Evolutionary conservation across 2,888 invertebrate species (phyloP).

Genomic region (Orthonevra nobilis): DNA sequence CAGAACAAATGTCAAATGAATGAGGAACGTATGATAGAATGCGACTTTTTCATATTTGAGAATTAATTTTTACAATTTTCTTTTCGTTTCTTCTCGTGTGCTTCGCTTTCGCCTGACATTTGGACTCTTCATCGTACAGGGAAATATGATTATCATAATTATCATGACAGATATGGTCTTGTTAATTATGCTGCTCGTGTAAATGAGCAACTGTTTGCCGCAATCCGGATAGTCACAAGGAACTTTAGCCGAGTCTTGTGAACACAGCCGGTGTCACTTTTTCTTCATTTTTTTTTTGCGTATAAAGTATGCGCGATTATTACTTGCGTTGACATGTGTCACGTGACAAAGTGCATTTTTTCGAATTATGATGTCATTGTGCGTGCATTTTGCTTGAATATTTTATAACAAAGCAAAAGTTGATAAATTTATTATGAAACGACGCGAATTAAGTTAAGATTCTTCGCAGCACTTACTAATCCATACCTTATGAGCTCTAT

Average conservation of each 20-base stretch:
- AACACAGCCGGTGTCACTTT: slow-evolving; percentile 4
- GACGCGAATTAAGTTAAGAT: too few species aligned
- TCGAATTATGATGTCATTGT: too few species aligned
- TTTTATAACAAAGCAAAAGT: slow-evolving; percentile 12
- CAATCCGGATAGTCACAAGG: neutral
- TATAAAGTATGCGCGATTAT: too few species aligned
- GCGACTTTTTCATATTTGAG: slow-evolving; percentile 3
- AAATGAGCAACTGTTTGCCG: slow-evolving; percentile 10
- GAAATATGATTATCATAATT: slow-evolving; percentile 37
- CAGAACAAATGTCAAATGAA: slow-evolving; percentile 17
- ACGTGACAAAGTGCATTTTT: slow-evolving; percentile 63
- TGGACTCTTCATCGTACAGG: neutral
- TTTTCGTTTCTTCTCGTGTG: neutral
- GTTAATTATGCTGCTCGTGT: slow-evolving; percentile 49
- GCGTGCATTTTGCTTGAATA: slow-evolving; percentile 34
- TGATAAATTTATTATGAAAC: too few species aligned
- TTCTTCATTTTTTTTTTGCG: too few species aligned
- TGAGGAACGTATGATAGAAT: slow-evolving; percentile 16
- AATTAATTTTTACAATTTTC: slow-evolving; percentile 5
- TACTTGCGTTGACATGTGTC: slow-evolving; percentile 50
- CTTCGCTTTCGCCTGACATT: slow-evolving; percentile 2
- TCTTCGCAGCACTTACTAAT: too few species aligned
- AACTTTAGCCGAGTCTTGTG: neutral
- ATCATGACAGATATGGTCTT: slow-evolving; percentile 21
- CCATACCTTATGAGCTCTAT: too few species aligned